Evolutionary conservation across 2,113 vertebrate species (phyloP).

Genomic region (Dendrocopos noguchii): DNA sequence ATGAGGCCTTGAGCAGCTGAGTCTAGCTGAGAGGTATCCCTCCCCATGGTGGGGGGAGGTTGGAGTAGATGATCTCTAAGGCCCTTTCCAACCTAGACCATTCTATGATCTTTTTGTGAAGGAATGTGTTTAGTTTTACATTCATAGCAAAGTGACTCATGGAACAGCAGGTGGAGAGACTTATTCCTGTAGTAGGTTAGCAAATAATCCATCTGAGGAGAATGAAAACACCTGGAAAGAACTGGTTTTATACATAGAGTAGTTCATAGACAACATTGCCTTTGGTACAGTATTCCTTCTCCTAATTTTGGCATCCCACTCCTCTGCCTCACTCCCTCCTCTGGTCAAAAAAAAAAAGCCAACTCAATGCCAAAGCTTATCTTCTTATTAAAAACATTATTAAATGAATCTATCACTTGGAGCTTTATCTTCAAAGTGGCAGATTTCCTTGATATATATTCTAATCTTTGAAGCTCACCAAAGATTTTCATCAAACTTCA

Average conservation of each 20-base stretch:
- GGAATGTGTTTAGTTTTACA: not conserved
- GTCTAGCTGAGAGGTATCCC: no score
- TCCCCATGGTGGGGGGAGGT: no score
- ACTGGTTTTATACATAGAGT: not conserved
- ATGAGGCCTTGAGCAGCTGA: no score
- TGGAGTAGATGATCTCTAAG: no score
- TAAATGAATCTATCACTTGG: not conserved
- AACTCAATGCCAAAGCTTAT: not conserved
- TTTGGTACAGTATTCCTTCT: not conserved
- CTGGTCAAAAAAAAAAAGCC: not conserved
- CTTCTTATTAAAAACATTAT: not conserved
- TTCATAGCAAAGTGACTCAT: not conserved
- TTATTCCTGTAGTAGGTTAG: not conserved
- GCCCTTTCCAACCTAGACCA: no score
- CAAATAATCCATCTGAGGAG: not conserved
- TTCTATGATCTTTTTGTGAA: not conserved
- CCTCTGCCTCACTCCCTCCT: not conserved
- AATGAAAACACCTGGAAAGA: not conserved
- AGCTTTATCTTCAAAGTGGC: slow-evolving; percentile 22
- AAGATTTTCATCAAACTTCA: not conserved
- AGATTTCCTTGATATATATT: not conserved
- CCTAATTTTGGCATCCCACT: not conserved
- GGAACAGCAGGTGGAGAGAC: not conserved
- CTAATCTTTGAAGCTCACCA: slow-evolving; percentile 1
- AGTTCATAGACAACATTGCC: not conserved